Evolutionary conservation across 2,797 vertebrate genomes (phyloP), one percentile per base, ranked within the genome.

Genomic region (Dendrocincla tyrannina): DNA sequence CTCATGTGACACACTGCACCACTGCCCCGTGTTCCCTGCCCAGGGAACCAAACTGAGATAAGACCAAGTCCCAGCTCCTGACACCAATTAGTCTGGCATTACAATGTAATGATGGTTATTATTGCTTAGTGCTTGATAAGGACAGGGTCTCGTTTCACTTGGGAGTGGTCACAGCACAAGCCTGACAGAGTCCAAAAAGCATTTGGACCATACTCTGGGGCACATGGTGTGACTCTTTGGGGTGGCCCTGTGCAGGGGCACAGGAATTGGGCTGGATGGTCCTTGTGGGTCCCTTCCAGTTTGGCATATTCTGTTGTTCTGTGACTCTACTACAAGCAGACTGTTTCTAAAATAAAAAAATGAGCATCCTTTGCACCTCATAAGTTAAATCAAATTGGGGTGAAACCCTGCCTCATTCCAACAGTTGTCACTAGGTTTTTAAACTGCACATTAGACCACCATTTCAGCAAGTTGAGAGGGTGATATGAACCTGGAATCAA

Each of bases 111-210:
- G 75, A 63, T 69, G 37, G 39, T 70, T 76, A 25, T 91, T 91
- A 64, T 55, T 95, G 73, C 86, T 46, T 77, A 74, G 7, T 70
- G 78, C 58, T 88, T 74, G 88, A 77, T 93, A 92, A 93, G 67
- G 82, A 59, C 42, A 42, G 42, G 73, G 85, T 91, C 67, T 58
- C 50, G 1, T 84, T 72, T 76, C 41, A 44, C 66, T 91, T n/a
- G 20, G 17, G 74, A 91, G 59, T 62, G 59, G 59, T 41, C 59
- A 62, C 28, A 62, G 39, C 28, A 22, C 39, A 62, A 41, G 9
- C 28, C 59, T 41, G 27, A 62, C 39, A 41, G 39, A 62, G 39
- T 32, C 39, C 59, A 41, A 30, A 28, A 30, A 41, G 28, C 20
- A 19, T 41, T 41, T 62, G 39, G 59, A 41, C 4, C 2, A 41